These are phyloP conservation scores for Agrypnus murinus DNA, from an alignment of 2,888 invertebrate genomes.

Conservation along the genomic window DNA sequence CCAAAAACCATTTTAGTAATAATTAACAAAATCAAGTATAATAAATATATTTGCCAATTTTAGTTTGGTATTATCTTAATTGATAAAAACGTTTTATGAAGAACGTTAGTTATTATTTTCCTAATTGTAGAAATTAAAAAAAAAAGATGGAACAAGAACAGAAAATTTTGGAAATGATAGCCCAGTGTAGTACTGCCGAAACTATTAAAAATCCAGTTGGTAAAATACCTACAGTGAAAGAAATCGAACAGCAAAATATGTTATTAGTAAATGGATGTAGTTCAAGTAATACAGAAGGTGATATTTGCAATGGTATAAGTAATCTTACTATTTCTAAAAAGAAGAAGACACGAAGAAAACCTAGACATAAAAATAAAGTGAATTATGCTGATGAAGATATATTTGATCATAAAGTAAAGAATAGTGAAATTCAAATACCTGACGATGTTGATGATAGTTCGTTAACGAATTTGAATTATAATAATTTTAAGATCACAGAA, in stretches of 20 bases:
- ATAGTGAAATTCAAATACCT: not conserved
- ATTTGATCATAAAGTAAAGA: not conserved
- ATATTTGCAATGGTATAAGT: not conserved
- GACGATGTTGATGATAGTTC: not conserved
- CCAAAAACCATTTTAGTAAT: too few relatives aligned
- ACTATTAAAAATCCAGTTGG: too few relatives aligned
- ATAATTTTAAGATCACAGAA: constrained; percentile 53
- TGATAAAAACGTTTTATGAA: too few relatives aligned
- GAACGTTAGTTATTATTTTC: too few relatives aligned
- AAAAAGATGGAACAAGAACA: too few relatives aligned
- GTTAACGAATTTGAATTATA: constrained; percentile 23
- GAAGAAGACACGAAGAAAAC: constrained; percentile 32
- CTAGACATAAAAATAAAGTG: constrained; percentile 20
- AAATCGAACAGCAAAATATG: constrained; percentile 6
- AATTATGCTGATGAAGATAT: not conserved
- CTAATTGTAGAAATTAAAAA: too few relatives aligned
- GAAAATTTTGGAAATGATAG: too few relatives aligned
- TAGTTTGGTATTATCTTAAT: too few relatives aligned
- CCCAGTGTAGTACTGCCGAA: too few relatives aligned
- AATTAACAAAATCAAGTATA: too few relatives aligned
- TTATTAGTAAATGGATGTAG: not conserved
- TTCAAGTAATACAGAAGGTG: not conserved
- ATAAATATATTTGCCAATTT: too few relatives aligned
- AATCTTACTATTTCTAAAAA: constrained; percentile 5
- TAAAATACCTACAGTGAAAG: constrained; percentile 1